These are phyloP conservation scores for Rhabdomys pumilio DNA, from an alignment of 2,797 vertebrate genomes.

Conservation along the genomic window DNA sequence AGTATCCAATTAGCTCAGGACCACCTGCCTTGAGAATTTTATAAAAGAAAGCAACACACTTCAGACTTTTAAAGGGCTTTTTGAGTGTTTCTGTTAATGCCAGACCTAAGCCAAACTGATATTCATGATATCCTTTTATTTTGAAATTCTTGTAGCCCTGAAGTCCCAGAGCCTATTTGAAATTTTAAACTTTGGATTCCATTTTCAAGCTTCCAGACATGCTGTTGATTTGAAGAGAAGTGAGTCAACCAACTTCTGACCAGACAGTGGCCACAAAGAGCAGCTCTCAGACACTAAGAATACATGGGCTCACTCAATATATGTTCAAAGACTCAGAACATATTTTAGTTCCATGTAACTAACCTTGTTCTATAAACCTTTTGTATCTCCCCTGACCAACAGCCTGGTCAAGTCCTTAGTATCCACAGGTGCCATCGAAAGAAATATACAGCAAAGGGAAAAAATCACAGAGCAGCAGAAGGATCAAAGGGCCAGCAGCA, in stretches of 20 bases:
- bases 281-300: background rate
- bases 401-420: background rate
- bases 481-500: background rate
- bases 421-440: background rate
- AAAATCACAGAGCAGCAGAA: background rate
- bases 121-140: background rate
- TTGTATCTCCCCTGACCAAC: background rate
- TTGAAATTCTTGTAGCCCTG: background rate
- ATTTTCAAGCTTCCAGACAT: background rate
- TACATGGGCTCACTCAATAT: background rate
- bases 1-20: background rate
- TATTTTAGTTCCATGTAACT: background rate
- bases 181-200: background rate
- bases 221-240: background rate
- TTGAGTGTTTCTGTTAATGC: background rate
- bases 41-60: background rate
- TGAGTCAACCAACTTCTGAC: slow-evolving; percentile 7
- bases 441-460: background rate
- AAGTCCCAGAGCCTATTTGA: background rate
- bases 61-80: background rate
- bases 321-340: background rate
- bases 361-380: background rate
- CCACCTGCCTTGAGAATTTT: background rate
- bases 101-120: background rate
- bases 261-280: background rate